Base-by-base conservation (phyloP, 2,113 vertebrate species). In the Rattus rattus region DNA sequence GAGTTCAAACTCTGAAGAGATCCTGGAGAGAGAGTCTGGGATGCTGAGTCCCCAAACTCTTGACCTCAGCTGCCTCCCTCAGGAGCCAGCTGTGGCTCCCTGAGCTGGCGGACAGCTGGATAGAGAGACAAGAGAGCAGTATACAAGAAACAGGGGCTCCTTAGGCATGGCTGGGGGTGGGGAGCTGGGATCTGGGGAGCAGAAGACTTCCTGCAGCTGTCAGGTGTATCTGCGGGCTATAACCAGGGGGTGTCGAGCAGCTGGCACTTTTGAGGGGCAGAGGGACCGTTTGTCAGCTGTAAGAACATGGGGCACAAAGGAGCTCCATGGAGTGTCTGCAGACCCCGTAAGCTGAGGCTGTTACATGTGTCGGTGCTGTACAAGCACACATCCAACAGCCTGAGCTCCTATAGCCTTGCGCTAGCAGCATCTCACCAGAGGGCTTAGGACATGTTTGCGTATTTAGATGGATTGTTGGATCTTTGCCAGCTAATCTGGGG, bases 191-290 rank as follows among this genome's bases (percentile, higher is more conserved):
- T 28, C 81, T 84, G 83, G 61, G 83, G 86, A 80, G 63, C 87
- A 75, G n/a, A 72, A 80, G 90, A 94, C 97, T 98, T 97, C 98
- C 97, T 97, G 96, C 97, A 98, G 98, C 98, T 98, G 97, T 97
- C 97, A 98, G 98, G 97, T 97, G 98, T 97, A 96, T 92, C 88
- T 94, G 85, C 80, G 92, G 88, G 79, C 73, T 1, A 3, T 36
- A 33, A 87, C 2, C 17, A 79, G 94, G 76, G 92, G 49, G 65
- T 83, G 72, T 91, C 24, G 94, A 96, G 96, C 97, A 98, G 97
- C 97, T 97, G 97, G 95, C 3, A 0, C 89, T 75, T 91, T 97
- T 94, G 92, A 97, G 92, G 81, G 86, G 65, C 86, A 91, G 72
- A 89, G 86, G 77, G 89, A 97, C 87, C 95, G 79, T 92, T 96